Conservation (phyloP, 2,113 vertebrate species). For the Sclerurus mexicanus region DNA sequence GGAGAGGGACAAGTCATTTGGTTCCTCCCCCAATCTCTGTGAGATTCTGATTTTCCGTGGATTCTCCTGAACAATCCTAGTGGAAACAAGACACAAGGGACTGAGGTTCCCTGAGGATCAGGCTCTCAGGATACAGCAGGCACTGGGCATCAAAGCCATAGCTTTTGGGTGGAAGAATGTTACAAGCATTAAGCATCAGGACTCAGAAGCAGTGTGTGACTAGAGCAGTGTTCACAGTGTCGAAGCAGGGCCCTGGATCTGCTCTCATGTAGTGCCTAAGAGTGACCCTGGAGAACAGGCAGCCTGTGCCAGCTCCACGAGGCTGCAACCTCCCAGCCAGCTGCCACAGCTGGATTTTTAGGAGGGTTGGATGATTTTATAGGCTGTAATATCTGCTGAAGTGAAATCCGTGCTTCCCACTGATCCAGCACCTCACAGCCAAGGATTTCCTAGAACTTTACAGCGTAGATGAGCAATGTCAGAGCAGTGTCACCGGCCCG, state of each 20-base stretch:
- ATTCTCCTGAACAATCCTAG: not conserved
- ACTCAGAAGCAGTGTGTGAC: not conserved
- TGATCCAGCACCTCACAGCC: not conserved
- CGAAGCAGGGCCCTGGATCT: not conserved
- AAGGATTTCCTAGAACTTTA: not conserved
- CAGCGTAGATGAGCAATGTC: not conserved
- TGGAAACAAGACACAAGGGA: not conserved
- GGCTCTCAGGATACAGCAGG: not conserved
- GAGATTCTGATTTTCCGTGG: not conserved
- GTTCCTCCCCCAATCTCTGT: not conserved
- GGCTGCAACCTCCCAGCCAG: not conserved
- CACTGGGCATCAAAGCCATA: not conserved
- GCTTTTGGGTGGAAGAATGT: not conserved
- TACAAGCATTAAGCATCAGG: not conserved
- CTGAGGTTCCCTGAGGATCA: fast-evolving
- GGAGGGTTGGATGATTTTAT: not conserved
- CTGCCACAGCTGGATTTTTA: not conserved
- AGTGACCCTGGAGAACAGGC: not conserved
- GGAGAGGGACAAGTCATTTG: not conserved
- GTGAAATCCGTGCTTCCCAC: not conserved
- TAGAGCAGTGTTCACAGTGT: not conserved
- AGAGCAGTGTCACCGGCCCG: not conserved
- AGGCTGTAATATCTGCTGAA: not conserved
- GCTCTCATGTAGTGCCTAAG: not conserved
- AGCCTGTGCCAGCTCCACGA: not conserved